Conservation (phyloP, 2,888 invertebrate species). For the Helleia helle region DNA sequence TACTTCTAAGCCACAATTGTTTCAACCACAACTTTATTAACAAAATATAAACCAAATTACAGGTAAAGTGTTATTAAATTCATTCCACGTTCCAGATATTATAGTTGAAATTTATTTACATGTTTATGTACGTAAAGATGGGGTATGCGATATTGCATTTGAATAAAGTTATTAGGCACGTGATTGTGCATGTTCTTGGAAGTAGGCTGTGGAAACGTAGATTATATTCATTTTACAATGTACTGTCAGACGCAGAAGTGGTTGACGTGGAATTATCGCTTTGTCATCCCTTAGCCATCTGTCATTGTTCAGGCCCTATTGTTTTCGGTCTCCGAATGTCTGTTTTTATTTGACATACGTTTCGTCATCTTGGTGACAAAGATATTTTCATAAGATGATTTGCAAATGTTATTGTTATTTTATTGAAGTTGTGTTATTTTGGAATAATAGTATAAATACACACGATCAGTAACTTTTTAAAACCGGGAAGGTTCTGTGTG, state of each 20-base stretch:
- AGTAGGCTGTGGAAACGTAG: constrained; percentile 18
- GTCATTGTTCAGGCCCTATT: constrained; percentile 7
- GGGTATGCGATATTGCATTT: constrained; percentile 23
- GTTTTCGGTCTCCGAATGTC: constrained; percentile 1
- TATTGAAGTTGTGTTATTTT: too few relatives aligned
- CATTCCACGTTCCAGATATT: background rate
- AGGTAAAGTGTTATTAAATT: constrained; percentile 1
- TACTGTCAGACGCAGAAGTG: constrained; percentile 7
- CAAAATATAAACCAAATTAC: too few relatives aligned
- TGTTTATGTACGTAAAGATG: constrained; percentile 8
- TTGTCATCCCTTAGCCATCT: background rate
- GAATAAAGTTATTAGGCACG: constrained; percentile 25
- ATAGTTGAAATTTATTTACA: constrained; percentile 1
- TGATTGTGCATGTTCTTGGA: constrained; percentile 27
- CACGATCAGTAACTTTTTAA: too few relatives aligned
- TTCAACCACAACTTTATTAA: too few relatives aligned
- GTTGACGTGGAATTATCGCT: background rate
- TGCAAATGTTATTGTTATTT: too few relatives aligned
- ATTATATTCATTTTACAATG: constrained; percentile 11
- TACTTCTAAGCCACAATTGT: too few relatives aligned
- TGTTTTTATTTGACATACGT: constrained; percentile 7
- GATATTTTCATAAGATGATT: too few relatives aligned
- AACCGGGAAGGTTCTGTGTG: too few relatives aligned
- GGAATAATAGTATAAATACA: too few relatives aligned
- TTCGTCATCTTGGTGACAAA: background rate